Percentiles rank a stretch among this genome's conserved stretches.
Evolutionary conservation across 2,113 vertebrate species (phyloP).

Genomic region (Eupsittula cactorum): DNA sequence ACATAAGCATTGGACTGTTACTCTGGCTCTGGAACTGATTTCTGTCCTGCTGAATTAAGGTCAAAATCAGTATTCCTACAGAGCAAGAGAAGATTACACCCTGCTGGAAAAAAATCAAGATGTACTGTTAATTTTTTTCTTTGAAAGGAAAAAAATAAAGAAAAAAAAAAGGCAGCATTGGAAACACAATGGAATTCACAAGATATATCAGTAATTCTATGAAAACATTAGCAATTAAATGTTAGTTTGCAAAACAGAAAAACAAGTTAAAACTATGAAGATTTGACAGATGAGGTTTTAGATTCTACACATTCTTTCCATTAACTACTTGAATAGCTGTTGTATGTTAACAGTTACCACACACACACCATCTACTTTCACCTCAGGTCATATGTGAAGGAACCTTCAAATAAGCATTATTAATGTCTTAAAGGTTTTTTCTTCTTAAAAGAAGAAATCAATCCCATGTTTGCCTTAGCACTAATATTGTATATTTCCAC

Average conservation of each 20-base stretch:
- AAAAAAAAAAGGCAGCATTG: not conserved
- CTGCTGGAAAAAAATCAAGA: not conserved
- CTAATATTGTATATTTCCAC: not conserved
- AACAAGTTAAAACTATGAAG: not conserved
- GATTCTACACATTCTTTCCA: not conserved
- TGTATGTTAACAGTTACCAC: not conserved
- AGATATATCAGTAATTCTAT: not conserved
- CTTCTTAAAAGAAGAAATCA: not conserved
- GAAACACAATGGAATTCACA: not conserved
- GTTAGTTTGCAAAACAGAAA: not conserved
- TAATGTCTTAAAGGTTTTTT: not conserved
- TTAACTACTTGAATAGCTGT: not conserved
- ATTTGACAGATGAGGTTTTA: not conserved
- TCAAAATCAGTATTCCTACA: not conserved
- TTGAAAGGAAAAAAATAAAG: not conserved
- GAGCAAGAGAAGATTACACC: not conserved
- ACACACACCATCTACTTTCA: not conserved
- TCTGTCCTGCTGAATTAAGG: not conserved
- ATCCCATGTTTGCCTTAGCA: not conserved
- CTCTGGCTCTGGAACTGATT: not conserved
- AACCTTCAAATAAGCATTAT: not conserved
- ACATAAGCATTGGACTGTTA: not conserved
- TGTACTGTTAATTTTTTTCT: not conserved
- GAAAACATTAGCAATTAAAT: not conserved
- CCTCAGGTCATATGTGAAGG: not conserved